A percentile compares a stretch with the other conserved stretches of the same genome.
These are phyloP conservation scores for Mesocentrotus franciscanus DNA, from an alignment of 53 echinoderm and acorn worm species.

Conservation along the genomic window DNA sequence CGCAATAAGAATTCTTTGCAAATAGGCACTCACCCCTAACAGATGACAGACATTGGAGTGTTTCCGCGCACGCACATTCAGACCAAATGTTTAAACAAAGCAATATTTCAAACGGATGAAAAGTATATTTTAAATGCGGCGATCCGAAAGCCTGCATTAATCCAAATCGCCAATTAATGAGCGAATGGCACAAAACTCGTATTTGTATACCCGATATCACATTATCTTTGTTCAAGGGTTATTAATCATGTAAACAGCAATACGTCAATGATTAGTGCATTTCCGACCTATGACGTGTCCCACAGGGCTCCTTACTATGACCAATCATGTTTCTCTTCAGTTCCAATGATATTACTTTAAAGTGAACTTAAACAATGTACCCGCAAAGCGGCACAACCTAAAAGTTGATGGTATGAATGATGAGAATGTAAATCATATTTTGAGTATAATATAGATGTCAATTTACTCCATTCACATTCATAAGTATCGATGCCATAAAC, in stretches of 20 bases:
- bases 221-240: too few relatives aligned
- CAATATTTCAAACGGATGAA: background rate
- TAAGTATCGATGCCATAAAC: background rate
- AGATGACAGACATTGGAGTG: background rate
- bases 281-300: too few relatives aligned
- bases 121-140: too few relatives aligned
- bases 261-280: too few relatives aligned
- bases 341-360: too few relatives aligned
- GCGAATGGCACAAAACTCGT: too few relatives aligned
- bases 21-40: background rate
- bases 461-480: background rate
- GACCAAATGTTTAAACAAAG: background rate
- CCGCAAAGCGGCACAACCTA: background rate
- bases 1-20: background rate
- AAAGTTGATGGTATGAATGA: background rate
- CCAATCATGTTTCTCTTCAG: too few relatives aligned
- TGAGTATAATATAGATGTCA: background rate
- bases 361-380: background rate
- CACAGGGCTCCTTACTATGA: too few relatives aligned
- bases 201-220: too few relatives aligned
- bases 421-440: background rate
- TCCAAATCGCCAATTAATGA: too few relatives aligned
- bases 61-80: background rate
- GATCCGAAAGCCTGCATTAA: too few relatives aligned
- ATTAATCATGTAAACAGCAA: too few relatives aligned